Percentiles rank a stretch among this genome's conserved stretches.
These are phyloP conservation scores for Choreutis nemorana DNA, from an alignment of 2,888 invertebrate species.

Conservation along the genomic window DNA sequence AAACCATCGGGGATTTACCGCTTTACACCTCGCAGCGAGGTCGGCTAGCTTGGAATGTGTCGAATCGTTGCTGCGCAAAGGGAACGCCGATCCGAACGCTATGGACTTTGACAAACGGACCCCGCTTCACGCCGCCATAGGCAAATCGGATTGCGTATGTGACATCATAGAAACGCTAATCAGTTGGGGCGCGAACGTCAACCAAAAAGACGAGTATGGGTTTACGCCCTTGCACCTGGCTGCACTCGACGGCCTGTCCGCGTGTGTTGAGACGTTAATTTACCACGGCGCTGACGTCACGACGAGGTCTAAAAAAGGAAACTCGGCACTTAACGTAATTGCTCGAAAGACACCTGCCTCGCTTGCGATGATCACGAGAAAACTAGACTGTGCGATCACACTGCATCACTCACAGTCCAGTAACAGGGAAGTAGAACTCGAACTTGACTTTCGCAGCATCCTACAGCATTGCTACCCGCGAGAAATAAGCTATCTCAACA, in stretches of 20 bases:
- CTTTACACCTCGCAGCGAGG: conserved; percentile 84
- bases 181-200: conserved; percentile 83
- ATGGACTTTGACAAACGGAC: conserved; percentile 84
- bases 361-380: conserved; percentile 81
- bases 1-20: conserved; percentile 83
- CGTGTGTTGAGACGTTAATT: conserved; percentile 85
- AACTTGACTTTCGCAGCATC: conserved; percentile 83
- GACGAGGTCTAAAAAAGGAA: conserved; percentile 85
- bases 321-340: conserved; percentile 85
- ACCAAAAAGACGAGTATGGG: conserved; percentile 85
- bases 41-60: conserved; percentile 84
- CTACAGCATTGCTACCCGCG: conserved; percentile 84
- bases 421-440: conserved; percentile 81
- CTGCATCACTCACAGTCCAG: conserved; percentile 81
- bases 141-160: conserved; percentile 82
- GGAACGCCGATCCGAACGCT: conserved; percentile 79
- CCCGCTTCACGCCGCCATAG: conserved; percentile 83
- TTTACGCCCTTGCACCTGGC: conserved; percentile 87
- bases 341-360: conserved; percentile 88
- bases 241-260: conserved; percentile 83
- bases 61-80: conserved; percentile 76
- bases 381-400: conserved; percentile 82
- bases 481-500: conserved; percentile 86
- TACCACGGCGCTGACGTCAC: conserved; percentile 90
- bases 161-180: conserved; percentile 82